phyloP scores from a whole-genome alignment of 2,113 vertebrate genomes.

The Turdus rufiventris region DNA sequence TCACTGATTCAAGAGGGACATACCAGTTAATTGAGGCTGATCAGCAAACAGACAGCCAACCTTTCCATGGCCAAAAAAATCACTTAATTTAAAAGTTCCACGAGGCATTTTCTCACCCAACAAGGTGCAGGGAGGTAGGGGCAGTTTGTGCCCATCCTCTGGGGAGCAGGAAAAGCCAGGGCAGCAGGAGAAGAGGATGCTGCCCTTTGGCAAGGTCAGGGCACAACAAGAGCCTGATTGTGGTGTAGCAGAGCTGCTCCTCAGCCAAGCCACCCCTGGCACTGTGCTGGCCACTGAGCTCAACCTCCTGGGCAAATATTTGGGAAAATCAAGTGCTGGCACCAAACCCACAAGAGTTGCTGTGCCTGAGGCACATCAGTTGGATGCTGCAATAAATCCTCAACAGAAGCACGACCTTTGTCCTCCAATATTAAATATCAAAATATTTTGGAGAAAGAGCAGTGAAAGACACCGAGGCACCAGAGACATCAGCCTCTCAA shows the following conservation, averaged over 20 bases:
- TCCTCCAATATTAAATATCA: background rate
- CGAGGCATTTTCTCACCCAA: background rate
- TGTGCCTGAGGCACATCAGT: background rate
- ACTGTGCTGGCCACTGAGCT: background rate
- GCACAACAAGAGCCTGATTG: background rate
- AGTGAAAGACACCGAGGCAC: background rate
- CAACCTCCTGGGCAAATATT: background rate
- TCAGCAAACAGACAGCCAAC: background rate
- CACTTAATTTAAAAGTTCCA: background rate
- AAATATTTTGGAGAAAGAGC: background rate
- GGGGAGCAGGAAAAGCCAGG: background rate
- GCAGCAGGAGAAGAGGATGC: background rate
- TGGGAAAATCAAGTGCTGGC: background rate
- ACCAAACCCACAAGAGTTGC: fast-evolving
- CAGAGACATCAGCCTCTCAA: background rate
- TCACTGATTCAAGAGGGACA: fast-evolving
- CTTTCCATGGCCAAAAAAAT: background rate
- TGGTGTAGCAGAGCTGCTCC: background rate
- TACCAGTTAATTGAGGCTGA: background rate
- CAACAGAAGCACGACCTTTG: background rate
- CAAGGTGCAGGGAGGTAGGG: background rate
- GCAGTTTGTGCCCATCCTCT: background rate
- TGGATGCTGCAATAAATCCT: background rate
- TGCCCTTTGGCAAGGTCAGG: background rate
- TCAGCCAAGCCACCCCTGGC: background rate